Evolutionary conservation across 2,113 vertebrate genomes (phyloP), one percentile per base, ranked within the genome.

Genomic region (Mesembrinibis cayennensis): DNA sequence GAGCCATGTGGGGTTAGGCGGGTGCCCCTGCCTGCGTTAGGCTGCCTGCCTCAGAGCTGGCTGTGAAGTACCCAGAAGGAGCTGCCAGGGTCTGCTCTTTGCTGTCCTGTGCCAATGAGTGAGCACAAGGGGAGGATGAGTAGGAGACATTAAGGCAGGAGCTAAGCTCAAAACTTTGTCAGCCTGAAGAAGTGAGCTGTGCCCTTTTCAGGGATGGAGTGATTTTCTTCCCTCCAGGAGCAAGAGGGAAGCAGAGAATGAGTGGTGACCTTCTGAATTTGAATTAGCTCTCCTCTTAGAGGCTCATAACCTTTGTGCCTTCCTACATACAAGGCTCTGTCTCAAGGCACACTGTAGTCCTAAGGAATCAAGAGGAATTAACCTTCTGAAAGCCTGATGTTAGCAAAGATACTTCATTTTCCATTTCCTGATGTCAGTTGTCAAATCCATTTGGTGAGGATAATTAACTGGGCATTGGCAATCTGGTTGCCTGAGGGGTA

Each of bases 391-490:
- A 79, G 32, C 32, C 62, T 29, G 26, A 38, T 0, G 0, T 32
- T 56, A 79, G n/a, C 50, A 45, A 70, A 87, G 40, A 18, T 38
- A 29, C 9, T 84, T 87, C 6, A 10, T 65, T 38, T 61, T 76
- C 29, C 20, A 11, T 52, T 61, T 76, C 20, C 26, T 42, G 17
- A n/a, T 79, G 42, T 38, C 63, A 34, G 34, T 52, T 87, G 56
- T 44, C 1, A 0, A 26, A 34, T 74, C 45, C 1, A 0, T 87
- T 87, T 62, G 34, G 7, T 12, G 6, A 62, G 42, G 52, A 38
- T 47, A 61, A 66, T 84, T 74, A 76, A 45, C 42, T 32, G 45
- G 32, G 22, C 26, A 3, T 52, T 71, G 15, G 34, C 34, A 47
- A n/a, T 66, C 26, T 49, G 36, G 15, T 47, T 1, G 0, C 13